These are phyloP conservation scores for Cyphomyrus discorhynchus DNA, from an alignment of 2,113 vertebrate genomes.

Conservation along the genomic window DNA sequence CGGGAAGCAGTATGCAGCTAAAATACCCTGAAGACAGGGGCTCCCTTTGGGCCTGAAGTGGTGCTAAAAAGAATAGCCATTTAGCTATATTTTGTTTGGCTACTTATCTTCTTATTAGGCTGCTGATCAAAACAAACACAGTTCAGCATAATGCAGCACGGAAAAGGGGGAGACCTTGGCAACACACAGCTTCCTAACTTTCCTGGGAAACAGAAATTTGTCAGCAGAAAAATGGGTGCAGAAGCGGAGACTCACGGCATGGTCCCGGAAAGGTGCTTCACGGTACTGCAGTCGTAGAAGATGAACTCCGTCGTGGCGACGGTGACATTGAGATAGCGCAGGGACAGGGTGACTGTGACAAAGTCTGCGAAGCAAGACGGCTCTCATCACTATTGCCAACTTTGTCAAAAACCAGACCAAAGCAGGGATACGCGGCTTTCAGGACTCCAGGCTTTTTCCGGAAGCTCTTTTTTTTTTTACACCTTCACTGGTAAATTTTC, in stretches of 20 bases:
- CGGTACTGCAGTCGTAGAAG: slow-evolving; percentile 84
- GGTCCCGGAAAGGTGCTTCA: slow-evolving; percentile 74
- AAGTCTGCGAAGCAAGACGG: slow-evolving; percentile 64
- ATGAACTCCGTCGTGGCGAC: slow-evolving; percentile 72
- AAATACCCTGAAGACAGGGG: background rate
- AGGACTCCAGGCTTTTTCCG: background rate
- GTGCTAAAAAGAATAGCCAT: slow-evolving; percentile 26
- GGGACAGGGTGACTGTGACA: slow-evolving; percentile 70
- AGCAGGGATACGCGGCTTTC: background rate
- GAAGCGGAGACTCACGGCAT: slow-evolving; percentile 71
- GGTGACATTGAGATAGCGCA: slow-evolving; percentile 71
- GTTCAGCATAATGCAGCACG: background rate
- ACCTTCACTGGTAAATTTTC: background rate
- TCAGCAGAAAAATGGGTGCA: background rate
- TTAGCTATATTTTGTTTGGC: slow-evolving; percentile 17
- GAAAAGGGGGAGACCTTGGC: background rate
- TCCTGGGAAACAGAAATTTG: background rate
- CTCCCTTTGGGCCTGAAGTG: background rate
- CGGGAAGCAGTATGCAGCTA: background rate
- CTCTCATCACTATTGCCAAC: background rate
- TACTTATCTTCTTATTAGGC: slow-evolving; percentile 16
- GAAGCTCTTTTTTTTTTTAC: background rate
- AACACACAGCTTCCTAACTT: background rate
- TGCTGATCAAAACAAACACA: background rate
- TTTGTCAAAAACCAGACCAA: background rate